A percentile compares a stretch with the other conserved stretches of the same genome.
These are phyloP conservation scores for Hedychridium roseum DNA, from an alignment of 2,888 invertebrate genomes.

Conservation along the genomic window DNA sequence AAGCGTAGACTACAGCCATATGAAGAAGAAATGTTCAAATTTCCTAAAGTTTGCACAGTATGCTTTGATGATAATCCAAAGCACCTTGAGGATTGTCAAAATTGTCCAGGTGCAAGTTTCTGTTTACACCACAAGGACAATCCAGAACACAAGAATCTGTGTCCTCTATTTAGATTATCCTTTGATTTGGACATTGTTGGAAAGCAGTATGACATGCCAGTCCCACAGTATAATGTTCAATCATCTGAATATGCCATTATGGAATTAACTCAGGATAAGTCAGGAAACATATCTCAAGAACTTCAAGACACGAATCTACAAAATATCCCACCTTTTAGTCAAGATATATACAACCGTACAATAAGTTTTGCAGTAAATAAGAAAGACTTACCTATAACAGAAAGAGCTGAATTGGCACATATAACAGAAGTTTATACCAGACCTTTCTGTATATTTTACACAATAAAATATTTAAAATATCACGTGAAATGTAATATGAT, in stretches of 20 bases:
- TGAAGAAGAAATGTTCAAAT: slow-evolving; percentile 50
- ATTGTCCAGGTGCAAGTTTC: slow-evolving; percentile 48
- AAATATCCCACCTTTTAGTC: no score
- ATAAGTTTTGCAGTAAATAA: no score
- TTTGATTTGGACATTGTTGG: slow-evolving; percentile 45
- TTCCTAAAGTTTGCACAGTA: slow-evolving; percentile 48
- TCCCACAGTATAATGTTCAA: no score
- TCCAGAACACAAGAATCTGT: slow-evolving; percentile 29
- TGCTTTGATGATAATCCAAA: slow-evolving; percentile 41
- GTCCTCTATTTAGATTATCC: slow-evolving; percentile 36
- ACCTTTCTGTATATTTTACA: slow-evolving; percentile 48
- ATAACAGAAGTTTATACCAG: slow-evolving; percentile 51
- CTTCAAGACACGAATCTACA: no score
- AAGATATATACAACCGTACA: no score
- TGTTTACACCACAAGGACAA: slow-evolving; percentile 38
- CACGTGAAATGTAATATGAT: slow-evolving; percentile 18
- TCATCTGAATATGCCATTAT: no score
- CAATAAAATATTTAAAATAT: slow-evolving; percentile 36
- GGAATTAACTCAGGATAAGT: no score
- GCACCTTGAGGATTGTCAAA: slow-evolving; percentile 39
- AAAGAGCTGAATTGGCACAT: no score
- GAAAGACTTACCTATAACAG: no score
- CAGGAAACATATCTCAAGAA: no score
- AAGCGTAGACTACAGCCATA: slow-evolving; percentile 34
- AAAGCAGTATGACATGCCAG: no score